These are phyloP conservation scores for Eurypyga helias DNA, from an alignment of 2,113 vertebrate species.

Conservation along the genomic window DNA sequence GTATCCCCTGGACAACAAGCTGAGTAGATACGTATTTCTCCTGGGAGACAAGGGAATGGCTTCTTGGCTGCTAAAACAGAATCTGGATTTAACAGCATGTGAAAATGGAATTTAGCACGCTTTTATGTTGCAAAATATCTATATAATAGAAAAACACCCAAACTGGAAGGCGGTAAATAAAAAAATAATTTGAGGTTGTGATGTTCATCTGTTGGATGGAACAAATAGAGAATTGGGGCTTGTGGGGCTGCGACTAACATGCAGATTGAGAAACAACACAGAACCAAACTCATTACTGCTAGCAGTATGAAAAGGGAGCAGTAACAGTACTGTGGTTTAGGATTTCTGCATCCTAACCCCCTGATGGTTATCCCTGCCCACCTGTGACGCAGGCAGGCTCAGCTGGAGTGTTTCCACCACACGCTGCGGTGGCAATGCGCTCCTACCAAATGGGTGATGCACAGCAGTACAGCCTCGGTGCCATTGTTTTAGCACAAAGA, in stretches of 20 bases:
- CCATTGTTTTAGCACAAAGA: constrained; percentile 53
- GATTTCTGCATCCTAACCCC: background rate
- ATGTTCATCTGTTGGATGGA: background rate
- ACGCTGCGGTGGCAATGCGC: fast-evolving
- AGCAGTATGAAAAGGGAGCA: background rate
- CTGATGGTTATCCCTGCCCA: background rate
- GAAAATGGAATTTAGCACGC: background rate
- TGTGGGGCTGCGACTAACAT: background rate
- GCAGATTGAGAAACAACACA: background rate
- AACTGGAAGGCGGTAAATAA: background rate
- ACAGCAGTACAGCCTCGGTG: background rate
- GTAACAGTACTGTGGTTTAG: background rate
- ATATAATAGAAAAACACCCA: background rate
- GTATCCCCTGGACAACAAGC: background rate
- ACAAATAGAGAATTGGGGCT: background rate
- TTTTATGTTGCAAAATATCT: background rate
- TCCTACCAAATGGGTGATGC: background rate
- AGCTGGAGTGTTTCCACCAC: background rate
- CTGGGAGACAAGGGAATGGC: background rate
- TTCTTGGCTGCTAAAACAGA: background rate
- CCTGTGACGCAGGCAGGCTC: background rate
- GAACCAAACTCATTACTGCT: background rate
- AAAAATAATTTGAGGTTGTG: background rate
- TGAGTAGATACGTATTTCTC: background rate
- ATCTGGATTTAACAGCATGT: background rate